These are phyloP conservation scores for Chaetodon auriga DNA, from an alignment of 2,113 vertebrate species.

Conservation along the genomic window DNA sequence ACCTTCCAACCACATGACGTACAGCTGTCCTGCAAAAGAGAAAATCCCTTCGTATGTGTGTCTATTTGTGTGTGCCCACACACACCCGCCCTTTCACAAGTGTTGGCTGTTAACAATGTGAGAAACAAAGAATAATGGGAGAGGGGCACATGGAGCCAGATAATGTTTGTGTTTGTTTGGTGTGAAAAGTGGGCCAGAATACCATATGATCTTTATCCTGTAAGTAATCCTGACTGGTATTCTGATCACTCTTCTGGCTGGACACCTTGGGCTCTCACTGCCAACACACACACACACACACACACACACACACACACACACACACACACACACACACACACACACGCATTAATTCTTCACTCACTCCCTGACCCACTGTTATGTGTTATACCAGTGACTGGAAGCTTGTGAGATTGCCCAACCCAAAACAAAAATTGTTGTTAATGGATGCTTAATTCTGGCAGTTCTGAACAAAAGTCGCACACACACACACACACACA, in stretches of 20 bases:
- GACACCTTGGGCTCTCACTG: constrained; percentile 40
- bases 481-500: not conserved
- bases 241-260: constrained; percentile 66
- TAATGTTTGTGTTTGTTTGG: constrained; percentile 54
- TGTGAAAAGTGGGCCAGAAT: constrained; percentile 57
- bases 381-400: not conserved
- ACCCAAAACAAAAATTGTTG: constrained; percentile 33
- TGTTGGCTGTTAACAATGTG: constrained; percentile 12
- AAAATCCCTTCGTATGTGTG: not conserved
- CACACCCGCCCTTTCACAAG: not conserved
- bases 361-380: no score
- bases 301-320: not conserved
- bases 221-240: constrained; percentile 74
- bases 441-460: constrained; percentile 32
- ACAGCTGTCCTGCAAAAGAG: not conserved
- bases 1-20: not conserved
- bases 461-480: constrained; percentile 7
- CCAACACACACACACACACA: constrained; percentile 24
- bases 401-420: constrained; percentile 7
- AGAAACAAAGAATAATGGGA: constrained; percentile 27
- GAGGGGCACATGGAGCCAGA: not conserved
- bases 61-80: not conserved
- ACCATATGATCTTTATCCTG: constrained; percentile 62
- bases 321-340: not conserved
- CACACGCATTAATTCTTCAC: not conserved